These are phyloP conservation scores for Sarcophaga peregrina DNA, from an alignment of 1,140 invertebrate species.

Conservation along the genomic window DNA sequence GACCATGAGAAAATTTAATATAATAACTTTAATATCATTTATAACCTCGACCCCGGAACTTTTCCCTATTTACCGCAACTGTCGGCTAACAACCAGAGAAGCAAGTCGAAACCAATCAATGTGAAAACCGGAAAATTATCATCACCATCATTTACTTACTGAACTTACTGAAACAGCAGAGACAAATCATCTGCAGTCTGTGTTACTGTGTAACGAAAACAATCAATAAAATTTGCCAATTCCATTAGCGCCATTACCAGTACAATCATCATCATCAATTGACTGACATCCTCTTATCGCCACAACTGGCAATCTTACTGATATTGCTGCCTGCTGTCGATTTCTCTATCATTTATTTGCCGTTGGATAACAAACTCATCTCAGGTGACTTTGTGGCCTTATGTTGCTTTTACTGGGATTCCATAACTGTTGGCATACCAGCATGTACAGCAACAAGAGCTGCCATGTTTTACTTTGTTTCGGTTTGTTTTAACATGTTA, in stretches of 20 bases:
- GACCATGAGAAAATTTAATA: too few species aligned
- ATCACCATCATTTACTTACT: too few species aligned
- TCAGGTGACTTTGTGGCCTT: neutral
- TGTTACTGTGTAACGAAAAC: neutral
- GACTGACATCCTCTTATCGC: neutral
- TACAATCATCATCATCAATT: neutral
- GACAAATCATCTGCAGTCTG: too few species aligned
- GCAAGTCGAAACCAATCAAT: too few species aligned
- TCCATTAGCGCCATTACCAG: neutral
- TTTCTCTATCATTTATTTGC: neutral
- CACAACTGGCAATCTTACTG: neutral
- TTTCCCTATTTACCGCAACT: too few species aligned
- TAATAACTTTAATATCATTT: too few species aligned
- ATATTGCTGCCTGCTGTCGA: neutral
- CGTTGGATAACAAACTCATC: neutral
- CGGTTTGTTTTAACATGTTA: neutral
- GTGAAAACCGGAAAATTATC: too few species aligned
- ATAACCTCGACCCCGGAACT: too few species aligned
- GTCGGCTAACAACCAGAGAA: too few species aligned
- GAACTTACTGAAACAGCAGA: too few species aligned
- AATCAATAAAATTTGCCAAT: conserved; percentile 1
- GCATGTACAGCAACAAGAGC: neutral
- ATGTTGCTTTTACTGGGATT: neutral
- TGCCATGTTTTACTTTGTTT: neutral
- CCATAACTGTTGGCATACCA: neutral